phyloP scores from a whole-genome alignment of 2,113 vertebrate species.

The Xenus cinereus region DNA sequence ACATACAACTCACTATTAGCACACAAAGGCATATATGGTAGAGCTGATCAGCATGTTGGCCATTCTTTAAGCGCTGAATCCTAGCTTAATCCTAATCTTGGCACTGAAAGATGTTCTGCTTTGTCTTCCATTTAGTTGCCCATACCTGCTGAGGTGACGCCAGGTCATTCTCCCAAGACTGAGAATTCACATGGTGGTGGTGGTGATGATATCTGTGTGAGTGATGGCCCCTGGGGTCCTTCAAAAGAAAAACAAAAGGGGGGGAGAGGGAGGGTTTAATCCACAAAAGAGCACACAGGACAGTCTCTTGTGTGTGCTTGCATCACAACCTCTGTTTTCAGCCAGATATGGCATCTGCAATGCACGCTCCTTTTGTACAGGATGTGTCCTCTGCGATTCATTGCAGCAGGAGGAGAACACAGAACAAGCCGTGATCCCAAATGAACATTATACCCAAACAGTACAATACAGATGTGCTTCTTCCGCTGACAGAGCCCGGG shows the following conservation, averaged over 20 bases:
- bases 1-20: not conserved
- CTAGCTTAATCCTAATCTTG: not conserved
- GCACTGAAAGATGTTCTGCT: not conserved
- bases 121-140: not conserved
- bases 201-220: not conserved
- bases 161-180: slow-evolving; percentile 29
- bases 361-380: not conserved
- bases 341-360: not conserved
- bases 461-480: not conserved
- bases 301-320: no score
- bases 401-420: not conserved
- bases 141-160: slow-evolving; percentile 27
- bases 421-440: not conserved
- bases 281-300: not conserved
- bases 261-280: not conserved
- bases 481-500: not conserved
- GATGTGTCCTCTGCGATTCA: not conserved
- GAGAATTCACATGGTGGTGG: not conserved
- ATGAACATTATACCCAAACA: not conserved
- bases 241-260: not conserved
- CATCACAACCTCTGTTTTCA: not conserved
- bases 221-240: not conserved
- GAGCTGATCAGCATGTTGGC: not conserved
- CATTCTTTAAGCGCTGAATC: not conserved
- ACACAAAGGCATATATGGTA: not conserved